phyloP scores from a whole-genome alignment of 2,888 invertebrate species.

The Pasiphila rectangulata region DNA sequence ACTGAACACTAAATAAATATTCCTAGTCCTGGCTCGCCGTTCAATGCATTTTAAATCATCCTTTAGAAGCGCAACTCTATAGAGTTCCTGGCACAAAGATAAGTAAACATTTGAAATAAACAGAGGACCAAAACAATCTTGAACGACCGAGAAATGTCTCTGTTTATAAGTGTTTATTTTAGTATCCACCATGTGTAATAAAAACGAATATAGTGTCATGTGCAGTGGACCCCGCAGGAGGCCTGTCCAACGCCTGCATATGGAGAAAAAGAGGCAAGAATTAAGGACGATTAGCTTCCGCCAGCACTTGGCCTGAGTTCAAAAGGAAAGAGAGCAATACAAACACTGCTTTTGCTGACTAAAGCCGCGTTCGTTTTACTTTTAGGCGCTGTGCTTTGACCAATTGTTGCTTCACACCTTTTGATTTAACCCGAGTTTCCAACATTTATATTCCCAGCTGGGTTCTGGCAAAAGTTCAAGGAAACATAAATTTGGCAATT shows the following conservation, averaged over 20 bases:
- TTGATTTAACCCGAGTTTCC: conserved; percentile 32
- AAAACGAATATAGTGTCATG: conserved; percentile 1
- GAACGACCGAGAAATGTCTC: background rate
- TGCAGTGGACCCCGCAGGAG: conserved; percentile 1
- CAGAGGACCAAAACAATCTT: background rate
- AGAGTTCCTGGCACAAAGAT: background rate
- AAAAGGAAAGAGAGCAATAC: conserved; percentile 53
- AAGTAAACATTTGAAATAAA: background rate
- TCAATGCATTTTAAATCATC: too few species aligned
- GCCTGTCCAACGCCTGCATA: conserved; percentile 11
- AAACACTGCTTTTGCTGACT: conserved; percentile 44
- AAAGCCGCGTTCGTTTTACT: conserved; percentile 48
- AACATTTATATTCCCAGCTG: conserved; percentile 14
- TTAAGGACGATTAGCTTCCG: conserved; percentile 52
- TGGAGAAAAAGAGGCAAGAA: conserved; percentile 38
- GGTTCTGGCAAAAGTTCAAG: conserved; percentile 32
- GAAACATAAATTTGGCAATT: background rate
- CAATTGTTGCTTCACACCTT: conserved; percentile 58
- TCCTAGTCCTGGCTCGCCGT: too few species aligned
- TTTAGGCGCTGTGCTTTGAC: conserved; percentile 50
- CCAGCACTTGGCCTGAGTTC: conserved; percentile 58
- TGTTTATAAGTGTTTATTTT: background rate
- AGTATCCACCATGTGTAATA: conserved; percentile 6
- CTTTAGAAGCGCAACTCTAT: too few species aligned
- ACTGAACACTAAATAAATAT: too few species aligned